Percentiles rank a stretch among this genome's conserved stretches.
phyloP scores from a whole-genome alignment of 1,140 invertebrate species.

The Chelonus insularis region DNA sequence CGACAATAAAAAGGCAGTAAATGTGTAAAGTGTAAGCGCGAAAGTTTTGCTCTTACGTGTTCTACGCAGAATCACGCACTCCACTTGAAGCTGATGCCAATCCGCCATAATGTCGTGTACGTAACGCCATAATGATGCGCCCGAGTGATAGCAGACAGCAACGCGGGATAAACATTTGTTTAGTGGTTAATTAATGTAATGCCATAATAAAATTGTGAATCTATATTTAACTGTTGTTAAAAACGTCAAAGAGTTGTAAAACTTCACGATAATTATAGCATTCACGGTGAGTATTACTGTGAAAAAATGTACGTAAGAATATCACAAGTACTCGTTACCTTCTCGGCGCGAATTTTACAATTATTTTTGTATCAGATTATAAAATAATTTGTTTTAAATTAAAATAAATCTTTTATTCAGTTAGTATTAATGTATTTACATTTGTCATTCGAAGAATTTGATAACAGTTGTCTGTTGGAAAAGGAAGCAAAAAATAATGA shows the following conservation, averaged over 20 bases:
- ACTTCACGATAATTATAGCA: no score
- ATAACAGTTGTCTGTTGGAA: no score
- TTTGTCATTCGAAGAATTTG: no score
- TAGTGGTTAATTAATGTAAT: background rate
- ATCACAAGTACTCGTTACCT: no score
- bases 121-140: slow-evolving; percentile 14
- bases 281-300: no score
- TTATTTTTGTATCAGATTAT: no score
- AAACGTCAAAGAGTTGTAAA: no score
- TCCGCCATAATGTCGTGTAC: slow-evolving; percentile 18
- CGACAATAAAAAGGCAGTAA: background rate
- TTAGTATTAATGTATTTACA: background rate
- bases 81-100: slow-evolving; percentile 16
- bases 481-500: background rate
- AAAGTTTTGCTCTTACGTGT: background rate
- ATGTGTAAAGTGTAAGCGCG: background rate
- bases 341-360: no score
- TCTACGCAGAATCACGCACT: slow-evolving; percentile 3
- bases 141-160: slow-evolving; percentile 6
- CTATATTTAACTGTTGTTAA: no score
- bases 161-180: slow-evolving; percentile 19
- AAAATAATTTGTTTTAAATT: background rate
- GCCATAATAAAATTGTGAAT: background rate
- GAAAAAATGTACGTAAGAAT: no score
- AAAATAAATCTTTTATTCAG: background rate